A percentile compares a stretch with the other conserved stretches of the same genome.
These are phyloP conservation scores for Thelaira solivaga DNA, from an alignment of 2,888 invertebrate genomes.

Conservation along the genomic window DNA sequence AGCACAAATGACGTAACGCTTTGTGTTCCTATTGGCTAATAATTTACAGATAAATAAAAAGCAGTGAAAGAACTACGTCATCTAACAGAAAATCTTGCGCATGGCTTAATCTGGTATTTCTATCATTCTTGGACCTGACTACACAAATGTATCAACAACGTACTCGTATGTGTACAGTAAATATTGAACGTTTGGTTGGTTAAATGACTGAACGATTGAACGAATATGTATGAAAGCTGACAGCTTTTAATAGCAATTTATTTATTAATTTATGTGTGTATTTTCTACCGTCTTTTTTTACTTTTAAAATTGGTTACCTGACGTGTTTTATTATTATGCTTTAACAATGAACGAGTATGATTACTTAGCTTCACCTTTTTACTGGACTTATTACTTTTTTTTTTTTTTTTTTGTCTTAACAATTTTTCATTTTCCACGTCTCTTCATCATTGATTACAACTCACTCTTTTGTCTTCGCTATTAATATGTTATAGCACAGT, in stretches of 20 bases:
- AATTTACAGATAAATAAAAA: no score
- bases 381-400: not conserved
- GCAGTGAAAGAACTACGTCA: no score
- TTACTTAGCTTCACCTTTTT: no score
- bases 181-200: not conserved
- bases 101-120: no score
- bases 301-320: not conserved
- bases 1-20: no score
- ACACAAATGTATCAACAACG: not conserved
- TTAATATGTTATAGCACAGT: constrained; percentile 11
- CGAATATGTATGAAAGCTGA: constrained; percentile 31
- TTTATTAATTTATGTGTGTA: constrained; percentile 18
- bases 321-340: not conserved
- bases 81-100: no score
- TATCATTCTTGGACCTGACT: no score
- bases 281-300: no score
- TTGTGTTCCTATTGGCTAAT: no score
- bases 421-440: not conserved
- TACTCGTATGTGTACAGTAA: no score
- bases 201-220: not conserved
- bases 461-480: not conserved
- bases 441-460: not conserved
- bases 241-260: constrained; percentile 51
- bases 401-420: not conserved
- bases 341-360: no score